Conservation (phyloP, 1,140 invertebrate genomes). For the Gryllus bimaculatus region DNA sequence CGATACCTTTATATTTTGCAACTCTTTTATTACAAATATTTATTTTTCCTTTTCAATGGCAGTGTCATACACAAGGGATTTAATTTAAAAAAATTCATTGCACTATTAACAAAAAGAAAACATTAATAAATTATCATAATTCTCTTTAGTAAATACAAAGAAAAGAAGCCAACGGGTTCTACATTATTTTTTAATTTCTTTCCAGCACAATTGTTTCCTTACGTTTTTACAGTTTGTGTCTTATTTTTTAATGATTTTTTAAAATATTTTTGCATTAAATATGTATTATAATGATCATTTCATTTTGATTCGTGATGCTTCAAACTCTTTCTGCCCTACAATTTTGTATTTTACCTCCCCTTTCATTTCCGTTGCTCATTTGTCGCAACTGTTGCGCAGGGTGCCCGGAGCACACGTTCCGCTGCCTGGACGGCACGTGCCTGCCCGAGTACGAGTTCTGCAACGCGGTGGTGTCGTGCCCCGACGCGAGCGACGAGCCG, state of each 20-base stretch:
- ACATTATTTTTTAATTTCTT: neutral
- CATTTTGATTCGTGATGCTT: too few relatives aligned
- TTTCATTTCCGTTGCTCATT: neutral
- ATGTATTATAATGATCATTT: too few relatives aligned
- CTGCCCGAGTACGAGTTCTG: slow-evolving; percentile 83
- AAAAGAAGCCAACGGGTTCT: too few relatives aligned
- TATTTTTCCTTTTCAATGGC: too few relatives aligned
- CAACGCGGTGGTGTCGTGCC: slow-evolving; percentile 75
- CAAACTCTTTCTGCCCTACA: neutral
- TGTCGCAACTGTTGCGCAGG: slow-evolving; percentile 26
- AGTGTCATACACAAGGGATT: too few relatives aligned
- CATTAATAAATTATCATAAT: too few relatives aligned
- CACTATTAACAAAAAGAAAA: too few relatives aligned
- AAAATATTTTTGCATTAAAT: neutral
- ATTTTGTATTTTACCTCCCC: neutral
- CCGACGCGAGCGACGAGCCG: slow-evolving; percentile 76
- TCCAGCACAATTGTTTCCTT: neutral
- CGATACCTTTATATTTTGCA: too few relatives aligned
- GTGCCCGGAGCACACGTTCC: slow-evolving; percentile 71
- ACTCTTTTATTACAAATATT: too few relatives aligned
- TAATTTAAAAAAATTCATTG: too few relatives aligned
- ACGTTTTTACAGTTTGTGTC: neutral
- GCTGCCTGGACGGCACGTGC: slow-evolving; percentile 73
- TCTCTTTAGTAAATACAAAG: too few relatives aligned
- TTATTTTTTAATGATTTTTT: neutral